A percentile compares a stretch with the other conserved stretches of the same genome.
Evolutionary conservation across 2,888 invertebrate genomes (phyloP).

Genomic region (Dicyrtoma fusca): DNA sequence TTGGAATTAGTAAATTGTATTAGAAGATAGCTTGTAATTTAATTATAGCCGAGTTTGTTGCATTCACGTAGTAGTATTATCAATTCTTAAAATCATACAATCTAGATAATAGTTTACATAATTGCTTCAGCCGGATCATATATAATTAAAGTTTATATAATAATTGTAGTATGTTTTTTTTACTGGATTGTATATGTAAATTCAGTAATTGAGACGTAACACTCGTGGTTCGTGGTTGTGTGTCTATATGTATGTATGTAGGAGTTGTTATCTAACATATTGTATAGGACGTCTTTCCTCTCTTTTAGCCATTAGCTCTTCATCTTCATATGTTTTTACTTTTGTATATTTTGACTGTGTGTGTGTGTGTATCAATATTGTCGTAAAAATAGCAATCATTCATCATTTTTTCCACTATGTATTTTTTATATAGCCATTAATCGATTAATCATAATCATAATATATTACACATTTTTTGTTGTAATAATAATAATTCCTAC

Average conservation of each 20-base stretch:
- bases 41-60: too few species aligned
- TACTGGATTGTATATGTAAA: too few species aligned
- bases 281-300: neutral
- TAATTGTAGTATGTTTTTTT: too few species aligned
- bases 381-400: neutral
- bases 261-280: neutral
- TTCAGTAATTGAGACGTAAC: too few species aligned
- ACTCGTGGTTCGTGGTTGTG: neutral
- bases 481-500: neutral
- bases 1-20: too few species aligned
- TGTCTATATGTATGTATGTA: neutral
- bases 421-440: neutral
- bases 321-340: neutral
- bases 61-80: too few species aligned
- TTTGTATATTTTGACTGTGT: neutral
- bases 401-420: neutral
- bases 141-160: too few species aligned
- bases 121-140: too few species aligned
- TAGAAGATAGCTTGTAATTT: too few species aligned
- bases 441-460: neutral
- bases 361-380: too few species aligned
- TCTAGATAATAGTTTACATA: too few species aligned
- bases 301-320: neutral
- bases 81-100: too few species aligned
- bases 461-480: neutral